Evolutionary conservation across 2,113 vertebrate genomes (phyloP).

Genomic region (Zingel zingel): DNA sequence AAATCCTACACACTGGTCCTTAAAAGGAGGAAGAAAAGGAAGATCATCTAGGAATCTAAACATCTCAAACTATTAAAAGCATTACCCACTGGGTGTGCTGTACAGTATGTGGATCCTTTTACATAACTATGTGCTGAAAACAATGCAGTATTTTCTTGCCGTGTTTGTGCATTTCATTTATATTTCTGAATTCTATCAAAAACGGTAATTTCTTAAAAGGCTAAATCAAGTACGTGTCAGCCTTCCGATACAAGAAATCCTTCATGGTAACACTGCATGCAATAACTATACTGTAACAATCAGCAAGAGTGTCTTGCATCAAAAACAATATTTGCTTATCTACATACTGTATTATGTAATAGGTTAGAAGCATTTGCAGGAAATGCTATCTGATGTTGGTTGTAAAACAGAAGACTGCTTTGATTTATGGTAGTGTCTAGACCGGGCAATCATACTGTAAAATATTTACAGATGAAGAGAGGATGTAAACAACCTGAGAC

Average conservation of each 20-base stretch:
- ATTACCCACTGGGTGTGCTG: neutral
- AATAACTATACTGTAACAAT: neutral
- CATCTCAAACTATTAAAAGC: neutral
- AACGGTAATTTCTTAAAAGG: neutral
- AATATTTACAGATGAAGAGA: conserved; percentile 14
- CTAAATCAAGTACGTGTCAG: neutral
- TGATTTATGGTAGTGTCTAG: neutral
- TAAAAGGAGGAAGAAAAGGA: neutral
- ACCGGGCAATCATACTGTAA: neutral
- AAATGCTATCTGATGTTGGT: neutral
- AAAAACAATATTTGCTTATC: neutral
- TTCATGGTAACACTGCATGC: neutral
- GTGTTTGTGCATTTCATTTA: neutral
- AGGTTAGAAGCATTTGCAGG: neutral
- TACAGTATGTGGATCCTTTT: neutral
- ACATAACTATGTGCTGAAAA: neutral
- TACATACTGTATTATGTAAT: neutral
- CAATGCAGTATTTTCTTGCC: neutral
- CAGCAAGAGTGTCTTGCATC: neutral
- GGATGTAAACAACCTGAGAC: conserved; percentile 65
- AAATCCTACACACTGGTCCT: neutral
- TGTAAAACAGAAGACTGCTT: neutral
- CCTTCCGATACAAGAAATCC: neutral
- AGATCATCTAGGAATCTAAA: neutral
- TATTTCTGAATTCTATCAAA: neutral